Percentiles rank a stretch among this genome's conserved stretches.
phyloP scores from a whole-genome alignment of 2,888 invertebrate genomes.

The Taphrorychus bicolor region DNA sequence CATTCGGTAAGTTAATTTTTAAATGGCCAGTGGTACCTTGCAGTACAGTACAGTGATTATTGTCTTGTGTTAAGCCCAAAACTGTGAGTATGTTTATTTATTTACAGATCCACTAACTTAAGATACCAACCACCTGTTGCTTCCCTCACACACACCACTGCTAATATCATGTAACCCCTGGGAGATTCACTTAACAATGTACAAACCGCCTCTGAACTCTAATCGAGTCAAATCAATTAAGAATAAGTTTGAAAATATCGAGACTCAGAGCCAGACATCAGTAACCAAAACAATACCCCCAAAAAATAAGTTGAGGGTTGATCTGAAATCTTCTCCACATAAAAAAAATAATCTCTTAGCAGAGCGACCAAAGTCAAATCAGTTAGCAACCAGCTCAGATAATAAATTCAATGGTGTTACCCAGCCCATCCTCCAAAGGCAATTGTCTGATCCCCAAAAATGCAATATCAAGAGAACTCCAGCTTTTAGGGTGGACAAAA shows the following conservation, averaged over 20 bases:
- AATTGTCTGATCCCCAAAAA: slow-evolving; percentile 59
- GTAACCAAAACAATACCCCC: background rate
- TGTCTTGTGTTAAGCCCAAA: background rate
- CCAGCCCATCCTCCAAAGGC: slow-evolving; percentile 45
- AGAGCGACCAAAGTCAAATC: background rate
- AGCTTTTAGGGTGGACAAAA: slow-evolving; percentile 64
- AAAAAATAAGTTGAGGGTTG: background rate
- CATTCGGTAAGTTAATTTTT: slow-evolving; percentile 32
- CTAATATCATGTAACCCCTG: slow-evolving; percentile 23
- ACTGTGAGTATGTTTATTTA: slow-evolving; percentile 34
- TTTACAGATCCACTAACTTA: slow-evolving; percentile 30
- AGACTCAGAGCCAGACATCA: slow-evolving; percentile 40
- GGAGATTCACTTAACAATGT: slow-evolving; percentile 51
- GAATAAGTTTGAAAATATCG: slow-evolving; percentile 66
- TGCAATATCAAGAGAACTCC: slow-evolving; percentile 65
- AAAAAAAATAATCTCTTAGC: background rate
- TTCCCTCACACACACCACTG: background rate
- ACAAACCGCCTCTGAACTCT: slow-evolving; percentile 57
- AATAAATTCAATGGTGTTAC: too few relatives aligned
- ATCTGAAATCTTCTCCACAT: too few relatives aligned
- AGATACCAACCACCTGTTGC: slow-evolving; percentile 29
- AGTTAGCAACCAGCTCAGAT: background rate
- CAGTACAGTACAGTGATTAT: background rate
- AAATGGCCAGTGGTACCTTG: background rate
- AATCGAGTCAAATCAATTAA: slow-evolving; percentile 70